phyloP scores from a whole-genome alignment of 2,113 vertebrate species.

The Clinocottus analis region DNA sequence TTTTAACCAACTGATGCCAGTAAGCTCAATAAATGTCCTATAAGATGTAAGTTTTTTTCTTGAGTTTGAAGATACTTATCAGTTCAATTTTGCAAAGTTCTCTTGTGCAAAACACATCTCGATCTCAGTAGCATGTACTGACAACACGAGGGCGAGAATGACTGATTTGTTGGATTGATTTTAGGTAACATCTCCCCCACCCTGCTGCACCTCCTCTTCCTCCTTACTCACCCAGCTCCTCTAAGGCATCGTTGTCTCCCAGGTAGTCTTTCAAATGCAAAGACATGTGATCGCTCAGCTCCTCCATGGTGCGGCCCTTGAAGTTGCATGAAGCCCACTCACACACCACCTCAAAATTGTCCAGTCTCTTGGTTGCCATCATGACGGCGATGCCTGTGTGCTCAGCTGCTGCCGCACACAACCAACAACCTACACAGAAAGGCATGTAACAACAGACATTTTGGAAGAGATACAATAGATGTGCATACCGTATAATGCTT shows the following conservation, averaged over 20 bases:
- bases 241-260: constrained; percentile 82
- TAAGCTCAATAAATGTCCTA: background rate
- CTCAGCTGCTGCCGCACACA: background rate
- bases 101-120: background rate
- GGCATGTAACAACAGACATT: background rate
- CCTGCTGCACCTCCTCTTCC: too few relatives aligned
- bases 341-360: constrained; percentile 71
- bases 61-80: background rate
- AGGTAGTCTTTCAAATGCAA: constrained; percentile 77
- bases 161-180: background rate
- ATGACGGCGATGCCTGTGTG: background rate
- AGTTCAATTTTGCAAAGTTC: too few relatives aligned
- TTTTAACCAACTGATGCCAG: background rate
- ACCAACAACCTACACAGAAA: background rate
- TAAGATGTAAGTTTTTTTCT: background rate
- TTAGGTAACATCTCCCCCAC: background rate
- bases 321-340: constrained; percentile 81
- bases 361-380: constrained; percentile 76
- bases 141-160: background rate
- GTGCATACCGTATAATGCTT: background rate
- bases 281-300: constrained; percentile 80
- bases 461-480: background rate
- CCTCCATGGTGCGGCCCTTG: constrained; percentile 75
- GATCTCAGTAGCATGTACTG: background rate
- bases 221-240: constrained; percentile 81